These are phyloP conservation scores for Drosophila grimshawi DNA, from an alignment of 1,140 invertebrate genomes.

Conservation along the genomic window DNA sequence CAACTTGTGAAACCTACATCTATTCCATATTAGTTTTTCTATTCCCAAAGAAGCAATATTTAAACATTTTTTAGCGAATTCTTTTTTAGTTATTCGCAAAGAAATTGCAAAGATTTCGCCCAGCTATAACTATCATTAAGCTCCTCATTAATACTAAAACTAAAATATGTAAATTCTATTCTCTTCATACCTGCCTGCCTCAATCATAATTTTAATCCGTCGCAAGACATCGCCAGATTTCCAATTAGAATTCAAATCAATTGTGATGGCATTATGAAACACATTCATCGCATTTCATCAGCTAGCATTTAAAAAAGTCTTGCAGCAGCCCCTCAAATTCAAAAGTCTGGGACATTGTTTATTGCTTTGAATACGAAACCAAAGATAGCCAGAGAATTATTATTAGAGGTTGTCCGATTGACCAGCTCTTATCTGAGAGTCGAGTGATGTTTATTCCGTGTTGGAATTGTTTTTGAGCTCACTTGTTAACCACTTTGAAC, in stretches of 20 bases:
- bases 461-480: neutral
- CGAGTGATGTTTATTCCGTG: neutral
- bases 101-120: no score
- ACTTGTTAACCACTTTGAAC: slow-evolving; percentile 1
- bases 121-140: no score
- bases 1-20: no score
- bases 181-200: neutral
- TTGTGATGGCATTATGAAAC: slow-evolving; percentile 4
- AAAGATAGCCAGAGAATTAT: neutral
- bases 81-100: neutral
- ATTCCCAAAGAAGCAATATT: no score
- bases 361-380: slow-evolving; percentile 4
- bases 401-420: neutral
- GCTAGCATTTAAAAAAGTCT: neutral
- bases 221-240: slow-evolving; percentile 17
- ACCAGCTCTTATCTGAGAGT: slow-evolving; percentile 4
- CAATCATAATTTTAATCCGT: neutral
- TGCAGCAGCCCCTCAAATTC: neutral
- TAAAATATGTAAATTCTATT: neutral
- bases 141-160: no score
- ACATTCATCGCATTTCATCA: slow-evolving; percentile 14
- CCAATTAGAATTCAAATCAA: slow-evolving; percentile 2
- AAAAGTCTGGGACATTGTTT: slow-evolving; percentile 11
- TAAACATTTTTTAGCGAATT: neutral
- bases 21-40: no score